Evolutionary conservation across 2,888 invertebrate species (phyloP).

Genomic region (Epinotia nisella): DNA sequence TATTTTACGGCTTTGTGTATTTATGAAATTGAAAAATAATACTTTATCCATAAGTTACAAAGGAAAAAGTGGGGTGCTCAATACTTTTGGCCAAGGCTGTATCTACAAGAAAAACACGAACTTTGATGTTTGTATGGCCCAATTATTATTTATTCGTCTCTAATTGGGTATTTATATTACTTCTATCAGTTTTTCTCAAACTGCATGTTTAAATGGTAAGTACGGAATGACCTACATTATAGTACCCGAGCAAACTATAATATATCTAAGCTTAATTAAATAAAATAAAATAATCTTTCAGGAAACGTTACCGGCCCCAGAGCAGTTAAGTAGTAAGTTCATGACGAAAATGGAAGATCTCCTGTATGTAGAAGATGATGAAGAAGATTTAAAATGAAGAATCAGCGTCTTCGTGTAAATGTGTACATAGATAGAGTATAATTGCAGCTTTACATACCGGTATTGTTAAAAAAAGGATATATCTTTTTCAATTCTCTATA

Average conservation of each 20-base stretch:
- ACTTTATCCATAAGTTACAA: too few relatives aligned
- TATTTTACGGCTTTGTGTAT: too few relatives aligned
- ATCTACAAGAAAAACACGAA: too few relatives aligned
- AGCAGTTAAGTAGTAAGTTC: slow-evolving; percentile 71
- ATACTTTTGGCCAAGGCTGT: too few relatives aligned
- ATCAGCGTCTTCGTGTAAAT: slow-evolving; percentile 46
- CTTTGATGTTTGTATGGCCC: too few relatives aligned
- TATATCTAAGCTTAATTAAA: too few relatives aligned
- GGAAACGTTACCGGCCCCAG: slow-evolving; percentile 57
- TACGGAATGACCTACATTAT: background rate
- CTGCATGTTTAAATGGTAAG: slow-evolving; percentile 25
- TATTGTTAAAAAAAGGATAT: too few relatives aligned
- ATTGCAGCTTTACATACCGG: slow-evolving; percentile 7
- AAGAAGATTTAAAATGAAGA: slow-evolving; percentile 73
- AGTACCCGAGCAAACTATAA: background rate
- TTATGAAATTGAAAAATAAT: too few relatives aligned
- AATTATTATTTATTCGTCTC: too few relatives aligned
- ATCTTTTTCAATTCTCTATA: too few relatives aligned
- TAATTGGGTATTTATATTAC: too few relatives aligned
- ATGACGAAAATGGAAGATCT: slow-evolving; percentile 78
- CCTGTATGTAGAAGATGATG: slow-evolving; percentile 77
- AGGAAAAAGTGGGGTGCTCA: too few relatives aligned
- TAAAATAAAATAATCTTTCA: slow-evolving; percentile 52
- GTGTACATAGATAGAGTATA: slow-evolving; percentile 52
- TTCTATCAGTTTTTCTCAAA: background rate